Evolutionary conservation across 2,113 vertebrate species (phyloP), one percentile per base, ranked within the genome.

Genomic region (Catharus minimus): DNA sequence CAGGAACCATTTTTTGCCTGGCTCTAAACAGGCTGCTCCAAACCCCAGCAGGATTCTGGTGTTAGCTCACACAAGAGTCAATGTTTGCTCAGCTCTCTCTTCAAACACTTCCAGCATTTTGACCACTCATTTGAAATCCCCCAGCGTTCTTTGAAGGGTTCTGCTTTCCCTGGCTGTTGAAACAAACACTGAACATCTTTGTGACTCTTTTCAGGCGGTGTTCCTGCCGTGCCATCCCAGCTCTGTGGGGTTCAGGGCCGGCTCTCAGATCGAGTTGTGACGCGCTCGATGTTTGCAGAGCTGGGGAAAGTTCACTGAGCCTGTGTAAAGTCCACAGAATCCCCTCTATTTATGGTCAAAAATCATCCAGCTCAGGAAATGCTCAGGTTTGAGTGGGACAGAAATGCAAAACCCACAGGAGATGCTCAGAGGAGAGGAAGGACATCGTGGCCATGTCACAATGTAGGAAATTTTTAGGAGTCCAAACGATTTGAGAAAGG

Each of bases 371-470:
- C 69, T n/a, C n/a, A 39, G 36, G 9, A 74, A 76, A 8, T 22
- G 11, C 27, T 86, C 81, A 52, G 55, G 26, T 64, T 26, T 43
- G 32, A 18, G 28, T 1, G 7, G 38, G 55, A 65, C 75, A 50
- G 49, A 77, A 83, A 20, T 21, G 39, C 84, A 30, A 56, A 71
- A 24, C 53, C 57, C 71, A 16, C 11, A 33, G 80, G 75, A 82
- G 58, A 16, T 1, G 3, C 15, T 52, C 33, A 15, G 61, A 76
- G 78, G 28, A 61, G 28, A 21, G 3, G 16, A 75, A 69, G 55
- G 50, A 10, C 28, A 19, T 32, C 0, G 0, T 27, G 6, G 2
- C 28, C 5, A 1, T 8, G 15, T 21, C 19, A 14, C 0, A 0
- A 6, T 1, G 0, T 62, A 68, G 41, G 67, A 57, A 44, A 72